Conservation (phyloP, 2,113 vertebrate genomes). For the Accipiter virgatus region DNA sequence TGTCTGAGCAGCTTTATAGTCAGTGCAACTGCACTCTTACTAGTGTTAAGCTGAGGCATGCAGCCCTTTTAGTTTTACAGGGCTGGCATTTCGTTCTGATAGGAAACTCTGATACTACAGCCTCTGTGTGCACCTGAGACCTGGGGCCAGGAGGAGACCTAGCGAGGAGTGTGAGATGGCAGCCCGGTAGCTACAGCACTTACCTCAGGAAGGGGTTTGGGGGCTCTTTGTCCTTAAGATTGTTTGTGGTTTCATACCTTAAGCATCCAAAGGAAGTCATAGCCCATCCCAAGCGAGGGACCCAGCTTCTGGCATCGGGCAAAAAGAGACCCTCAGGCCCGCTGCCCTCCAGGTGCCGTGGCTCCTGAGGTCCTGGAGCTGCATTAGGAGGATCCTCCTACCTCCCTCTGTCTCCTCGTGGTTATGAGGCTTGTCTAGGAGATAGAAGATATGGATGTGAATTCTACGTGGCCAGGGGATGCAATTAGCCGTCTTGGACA, state of each 20-base stretch:
- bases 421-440: background rate
- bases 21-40: background rate
- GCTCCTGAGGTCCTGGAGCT: background rate
- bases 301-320: background rate
- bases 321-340: background rate
- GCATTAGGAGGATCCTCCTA: background rate
- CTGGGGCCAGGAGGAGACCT: background rate
- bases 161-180: rapidly evolving
- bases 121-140: background rate
- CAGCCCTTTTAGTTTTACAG: background rate
- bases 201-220: background rate
- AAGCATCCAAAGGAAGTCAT: background rate
- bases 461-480: background rate
- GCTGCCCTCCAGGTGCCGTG: background rate
- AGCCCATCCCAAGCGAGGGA: background rate
- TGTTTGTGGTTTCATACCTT: background rate
- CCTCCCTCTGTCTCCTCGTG: background rate
- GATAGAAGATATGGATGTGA: background rate
- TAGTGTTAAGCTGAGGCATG: background rate
- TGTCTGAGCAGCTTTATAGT: background rate
- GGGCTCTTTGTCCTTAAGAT: background rate
- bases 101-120: background rate
- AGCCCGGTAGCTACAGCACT: background rate
- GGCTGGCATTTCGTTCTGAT: background rate
- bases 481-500: background rate